Evolutionary conservation across 2,888 invertebrate genomes (phyloP), one percentile per base, ranked within the genome.

Genomic region (Chalcis sispes): DNA sequence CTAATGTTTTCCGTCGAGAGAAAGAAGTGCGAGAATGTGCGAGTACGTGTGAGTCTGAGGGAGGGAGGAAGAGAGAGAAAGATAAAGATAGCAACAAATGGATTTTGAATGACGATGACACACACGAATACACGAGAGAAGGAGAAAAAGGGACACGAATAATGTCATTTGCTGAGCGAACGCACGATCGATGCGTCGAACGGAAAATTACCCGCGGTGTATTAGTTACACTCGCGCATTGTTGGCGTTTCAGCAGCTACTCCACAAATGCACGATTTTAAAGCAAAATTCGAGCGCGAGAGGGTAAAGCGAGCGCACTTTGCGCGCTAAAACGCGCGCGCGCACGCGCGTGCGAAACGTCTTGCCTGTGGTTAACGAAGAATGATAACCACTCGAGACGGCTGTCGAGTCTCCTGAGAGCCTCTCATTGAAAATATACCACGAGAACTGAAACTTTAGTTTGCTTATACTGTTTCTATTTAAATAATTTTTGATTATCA

Each of bases 1-100:
- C 56, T 75, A 75, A 75, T 69, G 64, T 64, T 64, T 58, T 23
- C 32, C 7, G 27, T 48, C 5, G 13, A n/a, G n/a, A n/a, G n/a
- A n/a, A n/a, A 4, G 13, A 18, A 46, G 20, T 7, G 42, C 15
- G 48, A 1, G 54, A 25, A 36, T 1, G 25, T 10, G 66, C 1
- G 25, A 54, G 36, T n/a, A n/a, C n/a, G n/a, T n/a, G n/a, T n/a
- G n/a, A n/a, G n/a, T n/a, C n/a, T n/a, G n/a, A n/a, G n/a, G n/a
- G n/a, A n/a, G n/a, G n/a, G n/a, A n/a, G n/a, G n/a, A n/a, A n/a
- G n/a, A n/a, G n/a, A n/a, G n/a, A n/a, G n/a, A n/a, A n/a, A n/a
- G n/a, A n/a, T n/a, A n/a, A n/a, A n/a, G n/a, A 69, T n/a, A n/a
- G n/a, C n/a, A n/a, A n/a, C n/a, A n/a, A n/a, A n/a, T 72, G 64